phyloP scores from a whole-genome alignment of 2,888 invertebrate genomes.

The Pristionchus entomophagus region DNA sequence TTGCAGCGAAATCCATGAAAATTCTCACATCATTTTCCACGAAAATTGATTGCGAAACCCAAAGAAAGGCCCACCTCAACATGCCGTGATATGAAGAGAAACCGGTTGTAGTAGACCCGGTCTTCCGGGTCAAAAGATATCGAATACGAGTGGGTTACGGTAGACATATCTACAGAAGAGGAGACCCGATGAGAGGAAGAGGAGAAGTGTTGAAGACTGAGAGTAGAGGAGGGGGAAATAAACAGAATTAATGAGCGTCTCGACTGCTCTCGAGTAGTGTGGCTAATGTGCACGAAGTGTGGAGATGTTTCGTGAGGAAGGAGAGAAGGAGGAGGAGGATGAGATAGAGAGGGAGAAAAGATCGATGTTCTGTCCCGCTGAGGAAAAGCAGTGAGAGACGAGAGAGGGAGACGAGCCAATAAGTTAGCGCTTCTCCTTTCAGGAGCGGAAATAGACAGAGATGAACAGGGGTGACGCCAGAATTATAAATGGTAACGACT shows the following conservation, averaged over 20 bases:
- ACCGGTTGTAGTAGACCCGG: not conserved
- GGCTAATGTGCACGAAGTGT: not conserved
- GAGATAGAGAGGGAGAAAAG: not conserved
- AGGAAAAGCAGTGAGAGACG: not conserved
- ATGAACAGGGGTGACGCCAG: too few species aligned
- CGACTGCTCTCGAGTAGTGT: not conserved
- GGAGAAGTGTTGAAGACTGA: too few species aligned
- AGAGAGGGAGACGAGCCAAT: too few species aligned
- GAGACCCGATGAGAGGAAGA: too few species aligned
- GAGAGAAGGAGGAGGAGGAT: too few species aligned
- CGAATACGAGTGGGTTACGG: not conserved
- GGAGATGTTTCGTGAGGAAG: not conserved
- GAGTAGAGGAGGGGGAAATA: not conserved
- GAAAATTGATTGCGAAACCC: too few species aligned
- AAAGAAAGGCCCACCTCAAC: not conserved
- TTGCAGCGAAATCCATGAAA: too few species aligned
- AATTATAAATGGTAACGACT: too few species aligned
- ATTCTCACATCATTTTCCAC: too few species aligned
- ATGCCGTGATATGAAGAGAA: not conserved
- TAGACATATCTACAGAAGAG: too few species aligned
- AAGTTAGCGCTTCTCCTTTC: too few species aligned
- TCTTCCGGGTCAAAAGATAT: not conserved
- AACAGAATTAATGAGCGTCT: conserved; percentile 1
- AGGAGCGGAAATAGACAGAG: too few species aligned
- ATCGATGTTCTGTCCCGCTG: conserved; percentile 3